Evolutionary conservation across 2,113 vertebrate species (phyloP).

Genomic region (Kryptolebias marmoratus): DNA sequence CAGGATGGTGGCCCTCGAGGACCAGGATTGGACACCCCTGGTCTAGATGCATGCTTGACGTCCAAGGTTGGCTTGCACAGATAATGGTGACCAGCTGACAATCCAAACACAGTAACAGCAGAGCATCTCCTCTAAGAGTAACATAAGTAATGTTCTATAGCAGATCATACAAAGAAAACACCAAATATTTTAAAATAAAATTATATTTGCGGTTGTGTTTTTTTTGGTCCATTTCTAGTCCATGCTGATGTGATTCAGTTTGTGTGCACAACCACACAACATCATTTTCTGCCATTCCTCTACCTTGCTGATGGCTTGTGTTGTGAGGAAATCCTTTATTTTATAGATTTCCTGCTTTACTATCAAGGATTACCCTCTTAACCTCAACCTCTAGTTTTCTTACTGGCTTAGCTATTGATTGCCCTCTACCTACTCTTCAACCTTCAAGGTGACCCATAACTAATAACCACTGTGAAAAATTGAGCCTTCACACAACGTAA

Average conservation of each 20-base stretch:
- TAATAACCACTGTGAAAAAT: slow-evolving; percentile 70
- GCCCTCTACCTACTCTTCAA: slow-evolving; percentile 55
- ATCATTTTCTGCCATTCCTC: slow-evolving; percentile 7
- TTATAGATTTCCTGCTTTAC: slow-evolving; percentile 81
- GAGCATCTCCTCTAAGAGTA: no score
- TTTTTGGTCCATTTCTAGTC: not conserved
- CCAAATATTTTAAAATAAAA: not conserved
- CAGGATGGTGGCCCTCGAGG: no score
- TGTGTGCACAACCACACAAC: slow-evolving; percentile 41
- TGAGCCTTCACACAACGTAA: slow-evolving; percentile 28
- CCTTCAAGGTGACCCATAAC: slow-evolving; percentile 79
- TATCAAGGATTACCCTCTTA: slow-evolving; percentile 77
- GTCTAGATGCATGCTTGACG: not conserved
- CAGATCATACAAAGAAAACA: no score
- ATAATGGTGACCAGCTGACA: not conserved
- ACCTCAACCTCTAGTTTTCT: slow-evolving; percentile 74
- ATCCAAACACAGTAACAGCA: not conserved
- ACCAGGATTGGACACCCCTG: not conserved
- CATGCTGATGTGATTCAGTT: slow-evolving; percentile 15
- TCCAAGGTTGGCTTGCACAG: not conserved
- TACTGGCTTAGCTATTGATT: slow-evolving; percentile 78
- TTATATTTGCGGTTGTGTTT: not conserved
- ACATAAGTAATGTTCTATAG: no score
- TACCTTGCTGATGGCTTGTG: slow-evolving; percentile 26
- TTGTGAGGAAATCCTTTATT: slow-evolving; percentile 72